Evolutionary conservation across 2,888 invertebrate species (phyloP).

Genomic region (Tetranychus truncatus): DNA sequence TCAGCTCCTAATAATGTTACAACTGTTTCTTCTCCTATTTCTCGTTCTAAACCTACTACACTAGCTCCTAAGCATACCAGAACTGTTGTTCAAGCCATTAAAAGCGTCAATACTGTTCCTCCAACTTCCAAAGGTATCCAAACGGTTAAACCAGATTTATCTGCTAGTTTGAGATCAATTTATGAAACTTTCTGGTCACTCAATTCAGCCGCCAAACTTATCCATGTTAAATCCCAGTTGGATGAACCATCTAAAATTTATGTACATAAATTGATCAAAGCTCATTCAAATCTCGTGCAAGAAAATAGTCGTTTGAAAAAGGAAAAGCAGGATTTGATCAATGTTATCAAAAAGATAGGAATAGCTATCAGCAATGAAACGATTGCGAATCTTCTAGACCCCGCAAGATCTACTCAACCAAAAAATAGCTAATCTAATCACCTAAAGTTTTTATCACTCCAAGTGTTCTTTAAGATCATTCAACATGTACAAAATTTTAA

Average conservation of each 20-base stretch:
- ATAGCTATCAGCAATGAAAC: not conserved
- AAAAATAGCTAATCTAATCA: not conserved
- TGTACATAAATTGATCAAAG: not conserved
- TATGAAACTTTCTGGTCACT: not conserved
- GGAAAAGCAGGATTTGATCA: not conserved
- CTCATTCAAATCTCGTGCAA: not conserved
- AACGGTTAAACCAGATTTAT: not conserved
- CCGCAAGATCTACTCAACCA: not conserved
- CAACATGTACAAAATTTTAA: too few relatives aligned
- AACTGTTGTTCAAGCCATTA: too few relatives aligned
- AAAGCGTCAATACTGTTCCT: too few relatives aligned
- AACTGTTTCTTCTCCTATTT: too few relatives aligned
- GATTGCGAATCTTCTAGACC: not conserved
- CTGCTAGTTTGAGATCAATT: not conserved
- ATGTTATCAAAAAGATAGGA: not conserved
- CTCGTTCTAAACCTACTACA: too few relatives aligned
- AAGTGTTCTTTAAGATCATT: too few relatives aligned
- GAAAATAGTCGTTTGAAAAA: not conserved
- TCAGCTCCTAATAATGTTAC: too few relatives aligned
- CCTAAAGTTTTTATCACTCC: too few relatives aligned
- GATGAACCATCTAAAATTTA: not conserved
- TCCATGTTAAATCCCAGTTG: not conserved
- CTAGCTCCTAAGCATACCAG: too few relatives aligned
- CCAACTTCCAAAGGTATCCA: not conserved
- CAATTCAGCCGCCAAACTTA: not conserved